Conservation (phyloP, 2,797 vertebrate species). For the Rhabdomys pumilio region DNA sequence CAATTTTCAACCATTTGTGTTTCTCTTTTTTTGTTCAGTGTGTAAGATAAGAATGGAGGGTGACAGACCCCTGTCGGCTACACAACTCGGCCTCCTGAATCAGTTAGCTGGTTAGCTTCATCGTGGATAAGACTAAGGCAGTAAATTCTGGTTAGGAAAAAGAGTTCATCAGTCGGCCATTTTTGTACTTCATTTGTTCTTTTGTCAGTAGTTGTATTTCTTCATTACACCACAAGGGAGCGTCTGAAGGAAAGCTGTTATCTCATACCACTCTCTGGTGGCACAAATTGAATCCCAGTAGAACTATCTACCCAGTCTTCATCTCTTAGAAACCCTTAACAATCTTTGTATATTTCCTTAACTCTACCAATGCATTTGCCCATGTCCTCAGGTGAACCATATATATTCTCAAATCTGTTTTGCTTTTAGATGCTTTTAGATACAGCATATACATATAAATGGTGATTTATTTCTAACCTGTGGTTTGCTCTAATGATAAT, state of each 20-base stretch:
- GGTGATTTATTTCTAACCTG: background rate
- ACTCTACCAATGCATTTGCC: background rate
- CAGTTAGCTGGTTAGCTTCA: background rate
- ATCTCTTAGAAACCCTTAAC: background rate
- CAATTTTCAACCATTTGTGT: background rate
- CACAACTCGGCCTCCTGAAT: background rate
- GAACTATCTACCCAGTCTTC: background rate
- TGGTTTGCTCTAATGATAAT: background rate
- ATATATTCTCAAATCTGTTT: background rate
- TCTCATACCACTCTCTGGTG: background rate
- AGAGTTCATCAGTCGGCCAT: background rate
- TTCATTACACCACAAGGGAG: background rate
- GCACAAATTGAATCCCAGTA: background rate
- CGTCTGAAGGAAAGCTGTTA: background rate
- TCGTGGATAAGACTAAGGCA: background rate
- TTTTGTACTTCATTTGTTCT: background rate
- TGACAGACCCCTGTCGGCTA: accelerated
- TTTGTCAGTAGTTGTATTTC: background rate
- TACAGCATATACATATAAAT: background rate
- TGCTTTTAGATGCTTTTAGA: background rate
- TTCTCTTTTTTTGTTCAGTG: background rate
- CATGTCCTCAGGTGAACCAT: background rate
- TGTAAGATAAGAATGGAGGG: background rate
- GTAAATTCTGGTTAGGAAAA: background rate
- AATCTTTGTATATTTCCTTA: background rate